phyloP scores from a whole-genome alignment of 1,140 invertebrate species.

The Steinernema feltiae region DNA sequence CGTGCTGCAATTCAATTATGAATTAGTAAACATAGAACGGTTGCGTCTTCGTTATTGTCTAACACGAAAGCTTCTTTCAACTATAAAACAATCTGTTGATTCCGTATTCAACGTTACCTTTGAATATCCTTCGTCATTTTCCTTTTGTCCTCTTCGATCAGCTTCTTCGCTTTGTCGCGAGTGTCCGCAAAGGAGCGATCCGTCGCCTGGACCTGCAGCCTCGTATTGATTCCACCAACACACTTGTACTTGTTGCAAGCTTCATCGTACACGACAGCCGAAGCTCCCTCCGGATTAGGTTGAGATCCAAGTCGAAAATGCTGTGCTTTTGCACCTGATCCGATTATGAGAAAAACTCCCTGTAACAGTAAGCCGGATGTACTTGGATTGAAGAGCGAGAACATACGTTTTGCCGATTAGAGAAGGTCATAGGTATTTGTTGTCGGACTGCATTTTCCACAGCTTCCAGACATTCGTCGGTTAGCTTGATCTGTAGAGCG shows the following conservation, averaged over 20 bases:
- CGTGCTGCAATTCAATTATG: too few species aligned
- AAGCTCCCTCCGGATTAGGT: conserved; percentile 23
- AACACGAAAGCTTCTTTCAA: too few species aligned
- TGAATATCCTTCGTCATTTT: conserved; percentile 34
- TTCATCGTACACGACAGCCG: conserved; percentile 21
- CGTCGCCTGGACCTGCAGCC: conserved; percentile 38
- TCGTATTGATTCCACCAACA: conserved; percentile 18
- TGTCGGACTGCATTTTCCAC: conserved; percentile 21
- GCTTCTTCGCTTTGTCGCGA: conserved; percentile 36
- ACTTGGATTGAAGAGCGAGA: background rate
- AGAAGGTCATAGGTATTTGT: conserved; percentile 2
- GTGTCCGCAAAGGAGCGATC: conserved; percentile 38
- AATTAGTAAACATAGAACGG: too few species aligned
- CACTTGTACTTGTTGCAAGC: conserved; percentile 19
- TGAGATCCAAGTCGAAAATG: conserved; percentile 6
- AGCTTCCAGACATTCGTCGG: conserved; percentile 31
- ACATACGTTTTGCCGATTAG: conserved; percentile 14
- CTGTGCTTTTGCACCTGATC: conserved; percentile 11
- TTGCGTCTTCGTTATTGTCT: too few species aligned
- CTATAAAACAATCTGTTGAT: too few species aligned
- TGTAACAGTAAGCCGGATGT: background rate
- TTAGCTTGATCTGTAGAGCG: conserved; percentile 25
- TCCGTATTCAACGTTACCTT: background rate
- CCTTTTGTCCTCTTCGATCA: conserved; percentile 36
- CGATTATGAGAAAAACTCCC: background rate